Evolutionary conservation across 2,888 invertebrate genomes (phyloP).

Genomic region (Limnephilus marmoratus): DNA sequence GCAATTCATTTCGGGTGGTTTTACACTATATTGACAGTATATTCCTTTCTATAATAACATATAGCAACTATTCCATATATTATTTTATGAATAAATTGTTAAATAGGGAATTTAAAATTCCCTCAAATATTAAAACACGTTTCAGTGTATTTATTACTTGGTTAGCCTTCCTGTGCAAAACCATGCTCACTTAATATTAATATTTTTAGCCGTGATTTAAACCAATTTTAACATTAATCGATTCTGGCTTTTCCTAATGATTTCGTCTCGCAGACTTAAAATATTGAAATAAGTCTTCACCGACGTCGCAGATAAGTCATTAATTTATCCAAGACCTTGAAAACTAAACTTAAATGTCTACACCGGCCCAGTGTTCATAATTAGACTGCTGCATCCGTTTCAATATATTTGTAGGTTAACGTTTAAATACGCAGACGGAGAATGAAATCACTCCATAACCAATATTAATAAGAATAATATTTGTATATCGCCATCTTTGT

Average conservation of each 20-base stretch:
- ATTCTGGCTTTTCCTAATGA: background rate
- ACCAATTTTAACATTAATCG: background rate
- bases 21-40: too few species aligned
- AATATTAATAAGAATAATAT: too few species aligned
- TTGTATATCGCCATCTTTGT: too few species aligned
- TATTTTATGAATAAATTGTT: too few species aligned
- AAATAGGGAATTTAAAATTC: background rate
- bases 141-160: background rate
- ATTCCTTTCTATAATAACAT: too few species aligned
- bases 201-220: background rate
- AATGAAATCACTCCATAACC: background rate
- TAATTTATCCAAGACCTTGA: constrained; percentile 16
- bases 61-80: too few species aligned
- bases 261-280: background rate
- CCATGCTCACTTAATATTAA: background rate
- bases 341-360: background rate
- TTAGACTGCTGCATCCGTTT: constrained; percentile 27
- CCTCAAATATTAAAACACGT: background rate
- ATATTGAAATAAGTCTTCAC: background rate
- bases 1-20: too few species aligned
- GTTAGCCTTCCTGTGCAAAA: background rate
- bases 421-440: background rate
- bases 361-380: constrained; percentile 6
- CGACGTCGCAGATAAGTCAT: background rate
- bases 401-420: constrained; percentile 10